phyloP scores from a whole-genome alignment of 2,888 invertebrate species.

The Macrosiphum euphorbiae region DNA sequence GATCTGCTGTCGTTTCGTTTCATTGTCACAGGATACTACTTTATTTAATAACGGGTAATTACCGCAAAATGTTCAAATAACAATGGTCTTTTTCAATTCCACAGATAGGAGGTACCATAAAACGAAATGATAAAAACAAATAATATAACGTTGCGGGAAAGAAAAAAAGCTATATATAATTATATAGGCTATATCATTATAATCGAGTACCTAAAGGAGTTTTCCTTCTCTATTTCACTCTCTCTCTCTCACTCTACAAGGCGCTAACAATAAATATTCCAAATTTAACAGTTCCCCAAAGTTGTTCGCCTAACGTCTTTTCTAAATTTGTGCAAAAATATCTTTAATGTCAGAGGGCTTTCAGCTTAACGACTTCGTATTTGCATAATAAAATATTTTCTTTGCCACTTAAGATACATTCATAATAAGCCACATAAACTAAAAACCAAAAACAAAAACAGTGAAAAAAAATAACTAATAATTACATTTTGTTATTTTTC shows the following conservation, averaged over 20 bases:
- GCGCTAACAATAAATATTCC: slow-evolving; percentile 3
- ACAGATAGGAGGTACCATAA: not conserved
- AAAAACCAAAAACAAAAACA: slow-evolving; percentile 5
- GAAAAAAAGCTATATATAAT: not conserved
- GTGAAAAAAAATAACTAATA: slow-evolving; percentile 7
- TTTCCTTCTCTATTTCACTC: not conserved
- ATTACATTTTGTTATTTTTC: slow-evolving; percentile 7
- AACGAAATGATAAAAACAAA: slow-evolving; percentile 20
- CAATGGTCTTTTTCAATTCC: not conserved
- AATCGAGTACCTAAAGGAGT: not conserved
- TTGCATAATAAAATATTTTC: slow-evolving; percentile 53
- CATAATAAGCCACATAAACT: not conserved
- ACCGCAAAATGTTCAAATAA: slow-evolving; percentile 24
- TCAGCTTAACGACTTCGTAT: slow-evolving; percentile 43
- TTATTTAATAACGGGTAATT: slow-evolving; percentile 42
- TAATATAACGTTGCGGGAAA: not conserved
- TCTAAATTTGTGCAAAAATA: slow-evolving; percentile 22
- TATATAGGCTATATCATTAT: not conserved
- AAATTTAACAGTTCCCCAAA: not conserved
- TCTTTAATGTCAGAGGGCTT: not conserved
- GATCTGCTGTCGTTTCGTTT: slow-evolving; percentile 19
- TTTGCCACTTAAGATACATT: slow-evolving; percentile 4
- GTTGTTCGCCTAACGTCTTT: not conserved
- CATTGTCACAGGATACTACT: not conserved
- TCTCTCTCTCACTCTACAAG: not conserved